Evolutionary conservation across 2,113 vertebrate species (phyloP).

Genomic region (Leuciscus idus): DNA sequence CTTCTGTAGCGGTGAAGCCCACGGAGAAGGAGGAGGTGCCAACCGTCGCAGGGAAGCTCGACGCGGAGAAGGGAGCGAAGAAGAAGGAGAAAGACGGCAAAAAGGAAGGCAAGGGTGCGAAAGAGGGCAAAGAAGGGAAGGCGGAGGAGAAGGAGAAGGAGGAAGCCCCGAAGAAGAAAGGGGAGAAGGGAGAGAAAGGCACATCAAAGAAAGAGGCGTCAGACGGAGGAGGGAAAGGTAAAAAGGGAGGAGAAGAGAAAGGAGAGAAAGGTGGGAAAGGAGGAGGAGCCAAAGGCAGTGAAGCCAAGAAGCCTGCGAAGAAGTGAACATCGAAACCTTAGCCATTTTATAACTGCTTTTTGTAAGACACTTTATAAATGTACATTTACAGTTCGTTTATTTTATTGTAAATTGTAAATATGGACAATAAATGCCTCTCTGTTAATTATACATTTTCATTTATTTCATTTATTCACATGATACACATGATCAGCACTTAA

Average conservation of each 20-base stretch:
- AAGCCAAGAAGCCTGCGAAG: conserved; percentile 66
- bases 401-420: conserved; percentile 44
- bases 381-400: conserved; percentile 5
- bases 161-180: conserved; percentile 63
- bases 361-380: conserved; percentile 59
- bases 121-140: conserved; percentile 72
- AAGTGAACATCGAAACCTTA: conserved; percentile 57
- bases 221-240: conserved; percentile 45
- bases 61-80: conserved; percentile 69
- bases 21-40: conserved; percentile 71
- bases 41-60: conserved; percentile 77
- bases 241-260: conserved; percentile 36
- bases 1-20: conserved; percentile 70
- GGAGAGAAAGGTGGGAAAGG: conserved; percentile 38
- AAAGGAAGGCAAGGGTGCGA: conserved; percentile 72
- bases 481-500: conserved; percentile 32
- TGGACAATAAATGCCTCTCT: conserved; percentile 11
- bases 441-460: conserved; percentile 36
- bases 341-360: conserved; percentile 46
- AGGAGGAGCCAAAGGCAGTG: conserved; percentile 46
- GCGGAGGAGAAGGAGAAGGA: conserved; percentile 62
- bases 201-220: conserved; percentile 50
- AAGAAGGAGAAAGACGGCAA: conserved; percentile 70
- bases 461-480: conserved; percentile 40
- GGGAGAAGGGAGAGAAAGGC: conserved; percentile 63